A percentile compares a stretch with the other conserved stretches of the same genome.
Evolutionary conservation across 1,140 invertebrate genomes (phyloP).

Genomic region (Cylas formicarius): DNA sequence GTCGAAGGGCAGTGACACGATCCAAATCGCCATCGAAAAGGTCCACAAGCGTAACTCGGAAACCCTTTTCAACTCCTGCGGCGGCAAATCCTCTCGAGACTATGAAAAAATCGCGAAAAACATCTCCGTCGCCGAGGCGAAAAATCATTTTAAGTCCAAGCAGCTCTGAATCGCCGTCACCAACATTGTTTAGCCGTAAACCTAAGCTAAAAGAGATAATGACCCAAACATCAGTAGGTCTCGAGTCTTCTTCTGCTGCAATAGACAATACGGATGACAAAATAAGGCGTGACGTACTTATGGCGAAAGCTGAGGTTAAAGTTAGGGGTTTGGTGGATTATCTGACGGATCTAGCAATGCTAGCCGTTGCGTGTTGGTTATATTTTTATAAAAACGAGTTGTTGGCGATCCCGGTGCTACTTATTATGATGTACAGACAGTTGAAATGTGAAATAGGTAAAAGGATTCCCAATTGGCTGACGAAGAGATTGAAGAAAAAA

Average conservation of each 20-base stretch:
- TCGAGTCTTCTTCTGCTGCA: constrained; percentile 22
- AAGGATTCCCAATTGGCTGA: constrained; percentile 42
- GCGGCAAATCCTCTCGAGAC: constrained; percentile 4
- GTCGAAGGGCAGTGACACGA: constrained; percentile 14
- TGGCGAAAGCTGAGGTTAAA: constrained; percentile 49
- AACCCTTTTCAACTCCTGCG: constrained; percentile 10
- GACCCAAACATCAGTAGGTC: constrained; percentile 36
- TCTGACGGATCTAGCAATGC: constrained; percentile 60
- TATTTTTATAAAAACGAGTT: constrained; percentile 72
- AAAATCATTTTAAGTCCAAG: constrained; percentile 3
- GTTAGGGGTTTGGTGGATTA: constrained; percentile 60
- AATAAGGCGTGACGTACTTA: constrained; percentile 25
- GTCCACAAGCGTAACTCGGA: constrained; percentile 15
- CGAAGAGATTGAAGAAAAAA: constrained; percentile 10
- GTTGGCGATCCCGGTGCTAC: constrained; percentile 66
- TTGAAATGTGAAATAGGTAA: constrained; percentile 52
- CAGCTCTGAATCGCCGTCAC: constrained; percentile 16
- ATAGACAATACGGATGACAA: neutral
- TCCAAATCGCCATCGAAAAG: constrained; percentile 24
- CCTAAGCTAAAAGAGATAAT: constrained; percentile 36
- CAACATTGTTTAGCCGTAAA: constrained; percentile 14
- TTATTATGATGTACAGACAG: constrained; percentile 67
- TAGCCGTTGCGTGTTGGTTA: constrained; percentile 65
- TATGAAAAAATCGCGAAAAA: constrained; percentile 9
- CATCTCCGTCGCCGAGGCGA: constrained; percentile 24